Conservation (phyloP, 2,797 vertebrate species). For the Discoglossus pictus region DNA sequence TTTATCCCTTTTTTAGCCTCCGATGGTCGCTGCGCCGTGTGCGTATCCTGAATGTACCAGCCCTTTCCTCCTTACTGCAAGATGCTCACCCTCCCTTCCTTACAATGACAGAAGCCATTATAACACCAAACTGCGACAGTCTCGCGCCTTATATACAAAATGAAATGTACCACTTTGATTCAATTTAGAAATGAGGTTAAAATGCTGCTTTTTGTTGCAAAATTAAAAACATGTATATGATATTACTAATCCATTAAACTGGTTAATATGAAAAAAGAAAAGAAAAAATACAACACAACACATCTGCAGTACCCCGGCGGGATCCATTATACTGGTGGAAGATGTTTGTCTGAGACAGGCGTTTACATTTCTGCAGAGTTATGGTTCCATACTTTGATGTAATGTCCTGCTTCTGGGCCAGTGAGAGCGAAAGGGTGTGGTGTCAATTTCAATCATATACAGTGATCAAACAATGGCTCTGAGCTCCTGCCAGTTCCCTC, state of each 20-base stretch:
- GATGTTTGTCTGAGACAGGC: no score
- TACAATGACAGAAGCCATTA: slow-evolving; percentile 38
- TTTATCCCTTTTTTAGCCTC: not conserved
- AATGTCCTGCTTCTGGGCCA: no score
- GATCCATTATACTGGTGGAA: no score
- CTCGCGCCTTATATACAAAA: slow-evolving; percentile 27
- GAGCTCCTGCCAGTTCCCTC: no score
- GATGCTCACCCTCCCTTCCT: not conserved
- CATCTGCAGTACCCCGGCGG: no score
- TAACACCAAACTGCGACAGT: slow-evolving; percentile 2
- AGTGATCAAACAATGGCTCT: no score
- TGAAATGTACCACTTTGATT: not conserved
- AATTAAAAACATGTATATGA: slow-evolving; percentile 15
- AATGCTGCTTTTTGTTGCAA: slow-evolving; percentile 14
- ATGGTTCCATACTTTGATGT: no score
- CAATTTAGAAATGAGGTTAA: not conserved
- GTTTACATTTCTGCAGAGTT: no score
- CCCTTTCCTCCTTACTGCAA: slow-evolving; percentile 1
- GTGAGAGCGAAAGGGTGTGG: no score
- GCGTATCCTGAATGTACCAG: slow-evolving; percentile 38
- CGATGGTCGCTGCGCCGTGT: not conserved
- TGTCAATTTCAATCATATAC: no score
- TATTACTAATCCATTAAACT: not conserved
- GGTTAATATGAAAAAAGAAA: not conserved
- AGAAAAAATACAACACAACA: no score